phyloP scores from a whole-genome alignment of 1,140 invertebrate species.

The Leptonema lineaticorne region DNA sequence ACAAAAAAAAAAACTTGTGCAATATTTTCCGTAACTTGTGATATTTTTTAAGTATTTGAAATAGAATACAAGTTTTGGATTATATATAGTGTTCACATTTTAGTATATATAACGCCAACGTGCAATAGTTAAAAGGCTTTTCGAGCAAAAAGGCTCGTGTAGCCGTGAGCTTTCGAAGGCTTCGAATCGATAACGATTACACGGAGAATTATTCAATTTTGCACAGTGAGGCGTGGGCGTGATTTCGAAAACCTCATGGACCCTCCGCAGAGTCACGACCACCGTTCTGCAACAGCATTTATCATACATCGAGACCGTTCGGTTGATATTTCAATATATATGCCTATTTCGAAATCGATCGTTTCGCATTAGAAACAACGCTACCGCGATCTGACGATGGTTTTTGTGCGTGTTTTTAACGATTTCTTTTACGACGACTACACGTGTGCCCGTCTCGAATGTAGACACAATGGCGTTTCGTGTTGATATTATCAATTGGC shows the following conservation, averaged over 20 bases:
- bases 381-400: no score
- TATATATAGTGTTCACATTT: neutral
- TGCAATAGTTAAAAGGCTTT: neutral
- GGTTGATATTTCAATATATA: neutral
- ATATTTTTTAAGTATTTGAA: neutral
- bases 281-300: neutral
- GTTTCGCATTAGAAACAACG: no score
- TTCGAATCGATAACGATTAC: slow-evolving; percentile 30
- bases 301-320: slow-evolving; percentile 7
- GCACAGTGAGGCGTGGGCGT: slow-evolving; percentile 24
- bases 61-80: neutral
- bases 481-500: slow-evolving; percentile 38
- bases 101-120: neutral
- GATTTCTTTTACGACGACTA: neutral
- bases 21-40: neutral
- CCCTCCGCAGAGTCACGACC: slow-evolving; percentile 25
- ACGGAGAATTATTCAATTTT: slow-evolving; percentile 30
- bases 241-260: slow-evolving; percentile 9
- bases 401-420: no score
- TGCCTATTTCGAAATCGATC: no score
- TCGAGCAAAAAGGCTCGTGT: neutral
- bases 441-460: neutral
- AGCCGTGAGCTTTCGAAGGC: slow-evolving; percentile 20
- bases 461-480: neutral
- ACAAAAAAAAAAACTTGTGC: neutral